phyloP scores from a whole-genome alignment of 1,140 invertebrate species.

The Bombus haemorrhoidalis region DNA sequence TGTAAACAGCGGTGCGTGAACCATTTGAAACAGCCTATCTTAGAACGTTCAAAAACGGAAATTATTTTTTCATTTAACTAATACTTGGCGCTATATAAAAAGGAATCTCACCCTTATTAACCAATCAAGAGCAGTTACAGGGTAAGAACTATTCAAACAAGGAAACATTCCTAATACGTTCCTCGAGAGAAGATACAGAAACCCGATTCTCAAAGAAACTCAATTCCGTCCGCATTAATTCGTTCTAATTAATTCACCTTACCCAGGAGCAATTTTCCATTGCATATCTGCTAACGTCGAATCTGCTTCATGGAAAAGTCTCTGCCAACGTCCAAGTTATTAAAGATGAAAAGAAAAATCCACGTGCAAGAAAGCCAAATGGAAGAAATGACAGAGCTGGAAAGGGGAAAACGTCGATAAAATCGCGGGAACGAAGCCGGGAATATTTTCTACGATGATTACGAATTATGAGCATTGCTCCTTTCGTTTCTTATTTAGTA shows the following conservation, averaged over 20 bases:
- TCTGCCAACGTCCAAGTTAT: not conserved
- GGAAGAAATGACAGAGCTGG: not conserved
- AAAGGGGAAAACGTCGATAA: not conserved
- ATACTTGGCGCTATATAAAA: not conserved
- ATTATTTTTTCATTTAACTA: not conserved
- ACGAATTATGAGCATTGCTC: not conserved
- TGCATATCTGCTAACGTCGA: not conserved
- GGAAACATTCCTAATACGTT: not conserved
- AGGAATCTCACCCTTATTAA: not conserved
- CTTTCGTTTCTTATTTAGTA: not conserved
- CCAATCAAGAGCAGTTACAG: not conserved
- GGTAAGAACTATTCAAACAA: not conserved
- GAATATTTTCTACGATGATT: not conserved
- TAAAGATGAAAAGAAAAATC: not conserved
- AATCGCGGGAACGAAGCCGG: too few species aligned
- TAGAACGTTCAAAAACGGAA: not conserved
- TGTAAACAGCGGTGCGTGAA: not conserved
- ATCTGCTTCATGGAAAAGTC: not conserved
- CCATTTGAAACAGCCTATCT: not conserved
- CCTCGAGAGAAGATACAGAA: not conserved
- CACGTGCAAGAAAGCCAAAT: not conserved
- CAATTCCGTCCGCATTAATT: constrained; percentile 13
- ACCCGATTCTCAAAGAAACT: not conserved
- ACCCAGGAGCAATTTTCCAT: not conserved
- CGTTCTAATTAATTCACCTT: constrained; percentile 8